Evolutionary conservation across 1,140 invertebrate species (phyloP).

Genomic region (Halictus rubicundus): DNA sequence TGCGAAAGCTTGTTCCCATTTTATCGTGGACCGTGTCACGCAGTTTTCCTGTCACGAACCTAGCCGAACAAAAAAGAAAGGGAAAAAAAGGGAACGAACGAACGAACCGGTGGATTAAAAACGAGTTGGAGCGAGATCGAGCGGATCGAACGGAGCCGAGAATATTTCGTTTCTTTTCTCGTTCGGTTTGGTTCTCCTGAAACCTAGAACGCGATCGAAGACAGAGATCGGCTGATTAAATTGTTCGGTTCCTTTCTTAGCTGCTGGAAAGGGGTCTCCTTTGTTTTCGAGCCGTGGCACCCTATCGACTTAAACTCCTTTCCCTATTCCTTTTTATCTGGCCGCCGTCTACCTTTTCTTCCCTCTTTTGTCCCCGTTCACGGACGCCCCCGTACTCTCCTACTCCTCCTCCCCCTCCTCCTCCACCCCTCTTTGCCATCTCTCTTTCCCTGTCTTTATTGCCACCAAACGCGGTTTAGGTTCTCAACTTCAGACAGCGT

Average conservation of each 20-base stretch:
- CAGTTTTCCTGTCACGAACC: slow-evolving; percentile 59
- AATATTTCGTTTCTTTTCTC: slow-evolving; percentile 46
- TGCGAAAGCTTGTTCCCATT: slow-evolving; percentile 42
- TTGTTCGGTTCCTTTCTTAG: slow-evolving; percentile 41
- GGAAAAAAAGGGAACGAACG: no score
- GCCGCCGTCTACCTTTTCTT: not conserved
- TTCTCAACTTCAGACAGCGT: slow-evolving; percentile 31
- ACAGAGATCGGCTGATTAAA: slow-evolving; percentile 43
- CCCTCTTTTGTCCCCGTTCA: not conserved
- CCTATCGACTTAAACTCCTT: slow-evolving; percentile 31
- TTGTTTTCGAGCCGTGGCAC: slow-evolving; percentile 32
- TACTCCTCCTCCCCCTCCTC: not conserved
- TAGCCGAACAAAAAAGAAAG: slow-evolving; percentile 18
- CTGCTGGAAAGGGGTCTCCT: slow-evolving; percentile 24
- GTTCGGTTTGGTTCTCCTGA: not conserved
- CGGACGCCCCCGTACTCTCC: not conserved
- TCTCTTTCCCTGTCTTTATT: not conserved
- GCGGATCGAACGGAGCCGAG: slow-evolving; percentile 4
- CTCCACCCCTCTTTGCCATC: no score
- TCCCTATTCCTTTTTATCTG: slow-evolving; percentile 7
- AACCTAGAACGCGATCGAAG: slow-evolving; percentile 9
- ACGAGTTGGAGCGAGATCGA: slow-evolving; percentile 11
- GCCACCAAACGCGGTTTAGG: slow-evolving; percentile 34
- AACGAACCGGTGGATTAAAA: slow-evolving; percentile 29
- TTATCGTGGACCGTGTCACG: slow-evolving; percentile 15